Evolutionary conservation across 2,113 vertebrate species (phyloP), one percentile per base, ranked within the genome.

Genomic region (Megaleporinus macrocephalus): DNA sequence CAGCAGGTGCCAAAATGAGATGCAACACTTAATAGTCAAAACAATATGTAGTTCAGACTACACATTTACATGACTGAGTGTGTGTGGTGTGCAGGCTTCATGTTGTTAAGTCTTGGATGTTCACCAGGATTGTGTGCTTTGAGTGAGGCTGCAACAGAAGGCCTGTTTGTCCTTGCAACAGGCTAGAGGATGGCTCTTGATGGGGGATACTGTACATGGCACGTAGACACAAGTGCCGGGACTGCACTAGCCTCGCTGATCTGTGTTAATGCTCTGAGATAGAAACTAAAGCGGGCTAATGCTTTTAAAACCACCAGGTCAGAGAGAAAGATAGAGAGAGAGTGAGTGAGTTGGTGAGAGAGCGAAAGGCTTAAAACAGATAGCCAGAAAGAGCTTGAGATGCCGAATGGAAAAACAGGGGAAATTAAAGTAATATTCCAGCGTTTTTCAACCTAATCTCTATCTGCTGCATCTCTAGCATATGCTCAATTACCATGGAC

Each of bases 211-310:
- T 70, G 36, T 41, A 41, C 33, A 13, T 41, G 12, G 33, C 33
- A n/a, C 66, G 13, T 13, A 70, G 33, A n/a, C 66, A n/a, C 33
- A 12, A 12, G 41, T n/a, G n/a, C 30, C 30, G 5, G 24, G 33
- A 44, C 66, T 1, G 30, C 16, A 57, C 73, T 76, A 44, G 62
- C 29, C 47, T 68, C 18, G n/a, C 4, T 59, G 14, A 68, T 78
- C 33, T 68, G 59, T 55, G 73, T 73, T 57, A 65, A 65, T 47
- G 63, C 29, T 6, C 73, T 26, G 68, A 66, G 57, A 44, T 59
- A 61, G 73, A 63, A 61, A 66, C 51, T 70, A 75, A 79, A 79
- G 36, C 75, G 49, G 57, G 47, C 72, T 74, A 51, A 81, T 59
- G 41, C 61, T 68, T 69, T 78, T 53, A 69, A 78, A 85, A 59